These are phyloP conservation scores for Cossypha polioptera DNA, from an alignment of 2,797 vertebrate genomes.

Conservation along the genomic window DNA sequence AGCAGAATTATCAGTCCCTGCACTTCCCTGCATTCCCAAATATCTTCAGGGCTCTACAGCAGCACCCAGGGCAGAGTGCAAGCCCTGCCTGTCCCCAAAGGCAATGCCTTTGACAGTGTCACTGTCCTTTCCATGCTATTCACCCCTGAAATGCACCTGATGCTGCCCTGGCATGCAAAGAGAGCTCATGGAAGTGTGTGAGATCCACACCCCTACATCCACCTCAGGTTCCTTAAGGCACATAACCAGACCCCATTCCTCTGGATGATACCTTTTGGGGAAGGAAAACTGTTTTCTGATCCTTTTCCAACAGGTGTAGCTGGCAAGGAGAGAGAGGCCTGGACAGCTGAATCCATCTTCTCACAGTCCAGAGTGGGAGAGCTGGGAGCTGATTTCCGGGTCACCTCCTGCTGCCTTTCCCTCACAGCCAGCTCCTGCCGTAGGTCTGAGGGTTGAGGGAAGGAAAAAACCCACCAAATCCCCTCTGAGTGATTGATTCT, in stretches of 20 bases:
- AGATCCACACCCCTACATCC: accelerated
- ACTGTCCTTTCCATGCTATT: background rate
- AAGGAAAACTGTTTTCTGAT: conserved; percentile 87
- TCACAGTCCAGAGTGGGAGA: conserved; percentile 93
- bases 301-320: conserved; percentile 91
- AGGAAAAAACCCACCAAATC: background rate
- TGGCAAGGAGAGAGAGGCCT: conserved; percentile 93
- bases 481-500: accelerated
- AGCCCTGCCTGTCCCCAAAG: background rate
- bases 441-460: conserved; percentile 78
- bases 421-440: conserved; percentile 94
- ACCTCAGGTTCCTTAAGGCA: background rate
- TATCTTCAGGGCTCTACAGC: background rate
- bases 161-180: background rate
- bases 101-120: background rate
- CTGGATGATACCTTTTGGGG: conserved; percentile 82
- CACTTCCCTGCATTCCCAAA: background rate
- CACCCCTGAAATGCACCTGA: background rate
- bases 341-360: conserved; percentile 92
- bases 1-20: background rate
- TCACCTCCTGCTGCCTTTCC: conserved; percentile 89
- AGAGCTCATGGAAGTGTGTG: background rate
- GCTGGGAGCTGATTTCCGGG: conserved; percentile 91
- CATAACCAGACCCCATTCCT: background rate
- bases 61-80: background rate